Evolutionary conservation across 2,113 vertebrate genomes (phyloP).

Genomic region (Sphyrna mokarran): DNA sequence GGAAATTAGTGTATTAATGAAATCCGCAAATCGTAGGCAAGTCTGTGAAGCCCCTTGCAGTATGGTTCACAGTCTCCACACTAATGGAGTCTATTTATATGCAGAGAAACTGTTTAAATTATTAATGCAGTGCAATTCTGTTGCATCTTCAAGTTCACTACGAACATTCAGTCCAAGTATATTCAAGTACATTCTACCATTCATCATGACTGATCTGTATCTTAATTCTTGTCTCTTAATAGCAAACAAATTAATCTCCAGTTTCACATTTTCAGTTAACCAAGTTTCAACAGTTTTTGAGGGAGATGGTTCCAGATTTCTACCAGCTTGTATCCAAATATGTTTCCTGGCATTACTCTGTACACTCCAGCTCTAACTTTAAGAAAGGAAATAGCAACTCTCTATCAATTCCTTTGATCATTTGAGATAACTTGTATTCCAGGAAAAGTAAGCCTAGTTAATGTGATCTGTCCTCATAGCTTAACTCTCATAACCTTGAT

Average conservation of each 20-base stretch:
- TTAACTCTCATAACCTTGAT: background rate
- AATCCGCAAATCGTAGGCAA: background rate
- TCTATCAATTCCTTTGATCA: background rate
- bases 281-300: background rate
- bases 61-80: background rate
- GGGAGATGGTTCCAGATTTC: background rate
- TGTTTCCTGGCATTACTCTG: background rate
- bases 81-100: background rate
- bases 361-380: background rate
- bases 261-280: background rate
- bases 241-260: background rate
- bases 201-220: background rate
- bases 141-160: background rate
- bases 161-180: background rate
- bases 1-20: background rate
- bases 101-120: background rate
- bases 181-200: background rate
- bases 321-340: background rate
- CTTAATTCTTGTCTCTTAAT: background rate
- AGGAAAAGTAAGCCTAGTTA: background rate
- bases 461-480: background rate
- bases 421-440: background rate
- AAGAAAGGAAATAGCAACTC: background rate
- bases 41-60: background rate
- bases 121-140: background rate